Base-by-base conservation (phyloP, 2,113 vertebrate species). In the Zeus faber region DNA sequence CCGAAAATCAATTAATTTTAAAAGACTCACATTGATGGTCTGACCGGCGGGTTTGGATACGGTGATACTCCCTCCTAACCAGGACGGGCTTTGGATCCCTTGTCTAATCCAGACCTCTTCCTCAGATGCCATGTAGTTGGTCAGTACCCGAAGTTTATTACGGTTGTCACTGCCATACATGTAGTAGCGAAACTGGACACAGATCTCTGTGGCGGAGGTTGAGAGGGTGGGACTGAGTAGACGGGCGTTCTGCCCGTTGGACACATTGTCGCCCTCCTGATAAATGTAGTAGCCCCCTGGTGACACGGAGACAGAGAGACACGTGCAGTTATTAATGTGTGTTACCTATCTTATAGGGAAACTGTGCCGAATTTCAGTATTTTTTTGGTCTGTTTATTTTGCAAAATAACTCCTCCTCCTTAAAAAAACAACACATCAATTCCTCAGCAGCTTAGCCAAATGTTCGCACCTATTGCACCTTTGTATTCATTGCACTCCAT, bases 271-370 rank as follows among this genome's bases (percentile, higher is more conserved):
- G 23, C 67, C 45, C 43, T 94, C 88, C 0, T 91, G 77, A 74
- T 92, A 92, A 72, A 93, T 80, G 54, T 87, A 94, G 70, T 21
- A 87, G 1, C 88, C 79, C 20, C 51, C 91, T 92, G 58, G 37
- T 65, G 27, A 62, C 23, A 69, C 2, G 5, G 25, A 29, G 25
- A 79, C 16, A 2, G 11, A 76, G 39, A 55, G 24, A 20, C 16
- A 35, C 6, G 24, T 22, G 17, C n/a, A 9, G 9, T 29, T 9
- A 29, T 4, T 29, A 5, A 29, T 29, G 4, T 29, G 27, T 29
- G 4, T 29, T 29, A n/a, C n/a, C n/a, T n/a, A n/a, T n/a, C n/a
- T n/a, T n/a, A n/a, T n/a, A n/a, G n/a, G n/a, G n/a, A n/a, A n/a
- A n/a, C n/a, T n/a, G n/a, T n/a, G n/a, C n/a, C n/a, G n/a, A n/a